Conservation (phyloP, 2,797 vertebrate genomes). For the Pantherophis vulpinus region DNA sequence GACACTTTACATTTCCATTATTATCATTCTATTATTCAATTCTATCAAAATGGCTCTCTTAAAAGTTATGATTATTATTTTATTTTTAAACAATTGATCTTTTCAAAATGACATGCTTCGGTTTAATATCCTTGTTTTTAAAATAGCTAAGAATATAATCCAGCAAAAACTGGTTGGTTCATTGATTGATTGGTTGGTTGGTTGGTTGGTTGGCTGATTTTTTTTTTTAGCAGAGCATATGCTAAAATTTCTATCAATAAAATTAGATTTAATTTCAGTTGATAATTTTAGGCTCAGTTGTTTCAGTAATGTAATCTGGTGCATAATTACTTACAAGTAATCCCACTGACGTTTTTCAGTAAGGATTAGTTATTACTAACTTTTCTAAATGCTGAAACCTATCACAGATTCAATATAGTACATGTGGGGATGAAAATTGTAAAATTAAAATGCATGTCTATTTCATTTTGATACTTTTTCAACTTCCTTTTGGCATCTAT, state of each 20-base stretch:
- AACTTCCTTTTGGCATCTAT: background rate
- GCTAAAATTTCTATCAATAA: background rate
- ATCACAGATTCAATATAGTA: background rate
- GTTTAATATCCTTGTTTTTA: conserved; percentile 10
- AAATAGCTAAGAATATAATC: background rate
- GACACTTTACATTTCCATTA: background rate
- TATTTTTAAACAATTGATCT: conserved; percentile 24
- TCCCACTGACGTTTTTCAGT: background rate
- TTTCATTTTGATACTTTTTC: background rate
- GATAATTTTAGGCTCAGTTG: background rate
- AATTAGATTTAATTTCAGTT: background rate
- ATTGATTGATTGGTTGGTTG: background rate
- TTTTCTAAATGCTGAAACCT: background rate
- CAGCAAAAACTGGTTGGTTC: background rate
- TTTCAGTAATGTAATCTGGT: background rate
- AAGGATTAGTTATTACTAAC: background rate
- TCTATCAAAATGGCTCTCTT: conserved; percentile 23
- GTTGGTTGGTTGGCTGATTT: background rate
- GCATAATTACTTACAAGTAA: background rate
- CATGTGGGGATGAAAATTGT: background rate
- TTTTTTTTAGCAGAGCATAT: background rate
- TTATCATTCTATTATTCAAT: conserved; percentile 40
- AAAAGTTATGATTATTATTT: background rate
- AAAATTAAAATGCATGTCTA: background rate
- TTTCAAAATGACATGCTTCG: conserved; percentile 13